Percentiles rank a stretch among this genome's conserved stretches.
phyloP scores from a whole-genome alignment of 2,797 vertebrate genomes.

The Chelon auratus region DNA sequence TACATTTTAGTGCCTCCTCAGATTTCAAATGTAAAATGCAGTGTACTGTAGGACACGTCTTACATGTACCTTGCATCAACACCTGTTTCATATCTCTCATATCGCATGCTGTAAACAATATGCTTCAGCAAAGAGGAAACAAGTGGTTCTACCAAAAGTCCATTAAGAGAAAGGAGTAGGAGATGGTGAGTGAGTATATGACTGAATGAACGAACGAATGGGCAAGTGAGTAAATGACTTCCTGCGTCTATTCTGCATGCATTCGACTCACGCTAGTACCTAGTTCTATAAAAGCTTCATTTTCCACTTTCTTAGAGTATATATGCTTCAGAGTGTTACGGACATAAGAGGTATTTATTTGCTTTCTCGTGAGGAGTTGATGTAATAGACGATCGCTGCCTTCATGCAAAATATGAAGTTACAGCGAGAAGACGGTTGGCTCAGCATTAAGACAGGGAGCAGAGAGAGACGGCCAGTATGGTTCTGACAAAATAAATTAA shows the following conservation, averaged over 20 bases:
- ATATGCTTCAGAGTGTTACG: neutral
- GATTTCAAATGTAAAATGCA: constrained; percentile 14
- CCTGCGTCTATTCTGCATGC: neutral
- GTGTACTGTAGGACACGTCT: neutral
- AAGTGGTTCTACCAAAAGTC: neutral
- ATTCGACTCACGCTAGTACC: too few species aligned
- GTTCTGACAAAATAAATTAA: neutral
- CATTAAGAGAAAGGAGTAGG: constrained; percentile 13
- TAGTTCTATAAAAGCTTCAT: neutral
- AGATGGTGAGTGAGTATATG: neutral
- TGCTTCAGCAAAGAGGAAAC: constrained; percentile 8
- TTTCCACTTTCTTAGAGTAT: neutral
- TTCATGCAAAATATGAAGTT: neutral
- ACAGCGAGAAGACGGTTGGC: neutral
- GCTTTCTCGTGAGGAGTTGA: neutral
- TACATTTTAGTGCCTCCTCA: constrained; percentile 15
- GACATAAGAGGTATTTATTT: neutral
- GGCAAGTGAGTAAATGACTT: neutral
- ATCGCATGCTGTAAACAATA: neutral
- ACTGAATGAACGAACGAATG: constrained; percentile 7
- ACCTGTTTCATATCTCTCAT: neutral
- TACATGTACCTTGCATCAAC: neutral
- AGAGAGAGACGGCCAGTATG: neutral
- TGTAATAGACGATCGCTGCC: neutral
- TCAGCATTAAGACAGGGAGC: neutral